These are phyloP conservation scores for Cheracebus regulus DNA, from an alignment of 2,797 vertebrate species.

Conservation along the genomic window DNA sequence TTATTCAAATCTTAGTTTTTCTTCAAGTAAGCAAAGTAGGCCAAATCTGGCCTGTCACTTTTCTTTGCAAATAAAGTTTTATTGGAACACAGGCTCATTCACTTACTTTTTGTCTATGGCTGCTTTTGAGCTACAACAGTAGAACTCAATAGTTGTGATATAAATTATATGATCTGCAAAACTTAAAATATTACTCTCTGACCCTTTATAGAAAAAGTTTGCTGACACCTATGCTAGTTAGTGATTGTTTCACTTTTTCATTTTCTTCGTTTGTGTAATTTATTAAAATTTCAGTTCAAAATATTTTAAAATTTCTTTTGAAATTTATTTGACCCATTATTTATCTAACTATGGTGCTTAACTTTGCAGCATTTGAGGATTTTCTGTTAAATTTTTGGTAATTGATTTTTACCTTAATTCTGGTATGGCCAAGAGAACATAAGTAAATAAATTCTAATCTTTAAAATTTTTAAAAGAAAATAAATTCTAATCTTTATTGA, in stretches of 20 bases:
- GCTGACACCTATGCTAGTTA: neutral
- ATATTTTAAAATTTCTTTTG: neutral
- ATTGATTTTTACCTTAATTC: neutral
- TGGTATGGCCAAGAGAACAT: neutral
- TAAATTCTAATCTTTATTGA: neutral
- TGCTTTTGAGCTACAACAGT: neutral
- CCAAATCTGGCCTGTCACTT: neutral
- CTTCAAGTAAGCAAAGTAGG: neutral
- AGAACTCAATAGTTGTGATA: neutral
- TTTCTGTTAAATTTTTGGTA: neutral
- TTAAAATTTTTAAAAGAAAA: neutral
- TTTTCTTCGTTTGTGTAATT: neutral
- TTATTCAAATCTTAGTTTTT: neutral
- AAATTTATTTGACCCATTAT: neutral
- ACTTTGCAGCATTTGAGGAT: neutral
- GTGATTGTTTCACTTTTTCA: neutral
- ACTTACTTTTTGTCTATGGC: neutral
- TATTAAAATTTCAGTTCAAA: neutral
- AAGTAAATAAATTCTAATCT: neutral
- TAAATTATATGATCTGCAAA: neutral
- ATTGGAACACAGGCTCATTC: neutral
- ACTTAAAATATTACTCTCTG: neutral
- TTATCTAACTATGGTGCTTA: neutral
- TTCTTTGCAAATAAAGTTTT: neutral
- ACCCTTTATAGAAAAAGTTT: neutral